Conservation (phyloP, 2,113 vertebrate genomes). For the Crotophaga sulcirostris region DNA sequence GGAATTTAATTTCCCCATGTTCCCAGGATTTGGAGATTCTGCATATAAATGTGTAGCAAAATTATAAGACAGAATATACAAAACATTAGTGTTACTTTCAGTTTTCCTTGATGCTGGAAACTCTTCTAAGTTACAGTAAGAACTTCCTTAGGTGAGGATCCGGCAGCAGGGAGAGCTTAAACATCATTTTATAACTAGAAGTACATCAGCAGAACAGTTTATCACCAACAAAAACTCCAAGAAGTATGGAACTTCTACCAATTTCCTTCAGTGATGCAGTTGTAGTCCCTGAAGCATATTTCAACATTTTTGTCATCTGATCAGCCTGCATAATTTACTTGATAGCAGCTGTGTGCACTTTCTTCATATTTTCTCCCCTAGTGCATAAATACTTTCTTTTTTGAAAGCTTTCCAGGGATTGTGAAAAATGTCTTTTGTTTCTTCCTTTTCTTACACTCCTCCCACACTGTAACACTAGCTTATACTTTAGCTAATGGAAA, state of each 20-base stretch:
- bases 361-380: background rate
- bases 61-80: background rate
- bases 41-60: background rate
- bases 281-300: background rate
- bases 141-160: background rate
- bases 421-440: background rate
- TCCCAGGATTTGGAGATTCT: background rate
- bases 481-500: background rate
- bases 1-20: background rate
- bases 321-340: constrained; percentile 11
- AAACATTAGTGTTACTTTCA: background rate
- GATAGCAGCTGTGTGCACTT: constrained; percentile 9
- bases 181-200: background rate
- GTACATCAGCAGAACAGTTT: background rate
- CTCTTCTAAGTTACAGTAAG: background rate
- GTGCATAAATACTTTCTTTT: background rate
- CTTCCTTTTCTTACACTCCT: background rate
- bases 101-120: background rate
- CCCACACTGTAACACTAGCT: background rate
- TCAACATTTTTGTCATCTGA: constrained; percentile 1
- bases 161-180: background rate
- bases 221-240: background rate
- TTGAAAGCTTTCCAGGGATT: background rate
- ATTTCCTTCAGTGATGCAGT: background rate
- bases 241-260: background rate